Base-by-base conservation (phyloP, 92 coral and sea anemone genomes). In the Actinostola sp. region DNA sequence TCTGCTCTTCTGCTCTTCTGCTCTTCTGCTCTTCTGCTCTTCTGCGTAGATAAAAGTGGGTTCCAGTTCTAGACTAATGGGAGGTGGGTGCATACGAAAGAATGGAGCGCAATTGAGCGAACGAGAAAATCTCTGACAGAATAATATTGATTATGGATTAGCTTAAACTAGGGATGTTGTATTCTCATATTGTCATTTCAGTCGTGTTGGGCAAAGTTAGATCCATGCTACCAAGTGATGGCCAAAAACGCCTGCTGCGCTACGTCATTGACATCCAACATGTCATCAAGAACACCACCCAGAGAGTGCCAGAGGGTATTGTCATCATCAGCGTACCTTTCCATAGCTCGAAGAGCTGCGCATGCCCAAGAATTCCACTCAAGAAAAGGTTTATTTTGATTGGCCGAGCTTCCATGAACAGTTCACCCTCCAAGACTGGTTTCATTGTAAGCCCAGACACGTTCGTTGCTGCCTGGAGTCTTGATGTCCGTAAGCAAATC, bases 281-380 rank as follows among this genome's bases (percentile, higher is more conserved):
- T 26, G 82, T 88, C 30, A 53, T 84, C 28, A 76, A 75, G 45
- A 82, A 71, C 84, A 65, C 75, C 13, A 49, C 65, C 15, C 67
- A 71, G 14, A 73, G 34, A 8, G 63, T 80, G 9, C 23, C 71
- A 25, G 57, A 21, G 65, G 83, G 89, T 12, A 39, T 35, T 3
- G 55, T 67, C 13, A 62, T 84, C 21, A 0, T 88, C 29, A 88
- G 84, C 50, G 64, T 88, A 24, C 84, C 86, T n/a, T 79, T n/a
- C n/a, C n/a, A n/a, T n/a, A n/a, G n/a, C n/a, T n/a, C 78, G 12
- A 59, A 42, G 23, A 56, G 34, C 8, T 88, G 93, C 53, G 56
- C 86, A 69, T 88, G 93, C 45, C 78, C 89, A n/a, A 48, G 75
- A 38, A 51, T 88, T 8, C 86, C 87, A 34, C 66, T 17, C 29